Percentiles rank a stretch among this genome's conserved stretches.
Evolutionary conservation across 2,888 invertebrate species (phyloP).

Genomic region (Sarcophaga subvicina): DNA sequence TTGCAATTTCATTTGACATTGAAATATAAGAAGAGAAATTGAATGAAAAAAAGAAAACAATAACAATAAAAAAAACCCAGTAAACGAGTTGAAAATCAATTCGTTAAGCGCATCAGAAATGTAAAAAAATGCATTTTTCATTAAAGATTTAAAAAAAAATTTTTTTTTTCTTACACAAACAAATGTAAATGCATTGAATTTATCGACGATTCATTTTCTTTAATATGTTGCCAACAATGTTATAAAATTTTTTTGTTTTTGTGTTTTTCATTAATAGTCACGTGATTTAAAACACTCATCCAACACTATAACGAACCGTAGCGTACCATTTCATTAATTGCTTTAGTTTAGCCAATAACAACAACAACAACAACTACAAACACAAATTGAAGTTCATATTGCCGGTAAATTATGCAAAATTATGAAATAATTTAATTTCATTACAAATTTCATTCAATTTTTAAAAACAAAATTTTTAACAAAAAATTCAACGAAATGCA

Average conservation of each 20-base stretch:
- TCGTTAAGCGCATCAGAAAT: not conserved
- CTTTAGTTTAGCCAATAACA: conserved; percentile 9
- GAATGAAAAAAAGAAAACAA: conserved; percentile 3
- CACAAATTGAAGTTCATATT: conserved; percentile 56
- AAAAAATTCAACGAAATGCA: conserved; percentile 1
- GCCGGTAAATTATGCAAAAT: conserved; percentile 63
- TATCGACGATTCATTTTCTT: not conserved
- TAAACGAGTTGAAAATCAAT: not conserved
- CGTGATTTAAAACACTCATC: conserved; percentile 44
- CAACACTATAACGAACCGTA: not conserved
- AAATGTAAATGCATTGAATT: not conserved
- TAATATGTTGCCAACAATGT: not conserved
- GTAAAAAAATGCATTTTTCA: conserved; percentile 27
- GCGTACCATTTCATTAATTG: not conserved
- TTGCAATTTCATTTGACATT: conserved; percentile 52
- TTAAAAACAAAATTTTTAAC: not conserved
- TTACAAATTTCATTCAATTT: not conserved
- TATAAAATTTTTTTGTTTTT: not conserved
- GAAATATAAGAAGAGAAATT: conserved; percentile 39
- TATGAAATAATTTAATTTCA: conserved; percentile 48
- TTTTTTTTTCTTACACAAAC: not conserved
- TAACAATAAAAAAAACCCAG: not conserved
- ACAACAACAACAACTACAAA: not conserved
- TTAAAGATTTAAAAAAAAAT: conserved; percentile 15
- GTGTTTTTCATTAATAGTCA: conserved; percentile 25